Base-by-base conservation (phyloP, 2,888 invertebrate genomes). In the Mesochorus sp. region DNA sequence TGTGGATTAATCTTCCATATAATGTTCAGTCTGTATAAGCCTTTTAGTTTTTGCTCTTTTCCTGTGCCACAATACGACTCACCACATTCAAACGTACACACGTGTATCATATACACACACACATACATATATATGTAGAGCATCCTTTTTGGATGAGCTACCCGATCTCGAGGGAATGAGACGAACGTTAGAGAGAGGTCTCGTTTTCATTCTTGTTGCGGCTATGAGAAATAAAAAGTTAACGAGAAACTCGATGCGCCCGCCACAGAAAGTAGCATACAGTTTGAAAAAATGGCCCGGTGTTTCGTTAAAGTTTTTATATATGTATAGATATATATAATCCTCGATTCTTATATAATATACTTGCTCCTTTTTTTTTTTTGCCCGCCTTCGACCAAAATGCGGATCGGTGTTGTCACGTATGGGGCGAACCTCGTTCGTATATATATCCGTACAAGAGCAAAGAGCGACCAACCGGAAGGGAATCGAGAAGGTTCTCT, bases 381-480 rank as follows among this genome's bases (percentile, higher is more conserved):
- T 67, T 76, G 80, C 68, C 34, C n/a, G n/a, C 42, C 64, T 28
- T 39, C 31, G 42, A 47, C 14, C 26, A 62, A 77, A 67, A 62
- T 67, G 72, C 6, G 49, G 57, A 68, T 70, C 42, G 51, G 68
- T 39, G 68, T 59, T 78, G 19, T 66, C 26, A 59, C 44, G 67
- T 68, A 49, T 39, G 49, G 62, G 55, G 39, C 28, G 62, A 70
- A 19, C 57, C n/a, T 51, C 39, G 72, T 24, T 47, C 21, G 57
- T n/a, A n/a, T n/a, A n/a, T n/a, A n/a, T n/a, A n/a, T 31, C 66
- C n/a, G 51, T 28, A 55, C 64, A 55, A 53, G 53, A 47, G 21
- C 66, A 59, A 28, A 67, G 24, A 49, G 75, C 80, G 78, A 74
- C 81, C 75, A 82, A 86, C 83, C 86, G 87, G 86, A 88, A 86